phyloP scores from a whole-genome alignment of 2,888 invertebrate species.

The Oxycera nigricornis region DNA sequence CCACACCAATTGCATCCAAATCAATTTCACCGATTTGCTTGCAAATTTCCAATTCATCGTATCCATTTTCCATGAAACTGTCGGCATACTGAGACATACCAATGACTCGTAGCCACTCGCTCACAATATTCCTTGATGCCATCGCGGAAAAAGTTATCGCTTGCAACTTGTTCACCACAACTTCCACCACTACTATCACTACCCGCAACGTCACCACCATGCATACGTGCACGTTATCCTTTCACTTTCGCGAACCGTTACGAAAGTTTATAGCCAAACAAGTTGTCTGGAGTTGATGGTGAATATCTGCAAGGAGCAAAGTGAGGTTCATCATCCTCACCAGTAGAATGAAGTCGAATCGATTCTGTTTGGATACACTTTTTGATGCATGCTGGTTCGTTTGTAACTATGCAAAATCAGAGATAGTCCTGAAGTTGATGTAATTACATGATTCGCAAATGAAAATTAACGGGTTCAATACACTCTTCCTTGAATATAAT shows the following conservation, averaged over 20 bases:
- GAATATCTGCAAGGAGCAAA: neutral
- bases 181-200: neutral
- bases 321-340: neutral
- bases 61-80: constrained; percentile 94
- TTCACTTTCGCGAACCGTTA: neutral
- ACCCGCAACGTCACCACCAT: neutral
- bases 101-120: constrained; percentile 91
- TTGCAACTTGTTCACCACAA: neutral
- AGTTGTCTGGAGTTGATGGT: neutral
- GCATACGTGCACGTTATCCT: constrained; percentile 12
- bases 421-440: no score
- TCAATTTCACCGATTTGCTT: constrained; percentile 95
- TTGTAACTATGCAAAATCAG: no score
- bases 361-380: no score
- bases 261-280: neutral
- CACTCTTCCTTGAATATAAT: no score
- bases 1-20: constrained; percentile 92
- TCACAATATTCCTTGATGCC: constrained; percentile 81
- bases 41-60: constrained; percentile 95
- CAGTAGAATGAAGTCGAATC: neutral
- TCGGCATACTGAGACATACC: constrained; percentile 89
- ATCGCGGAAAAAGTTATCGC: constrained; percentile 42
- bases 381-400: no score
- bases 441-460: no score
- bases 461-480: no score